Conservation (phyloP, 2,113 vertebrate genomes). For the Sphaerodactylus townsendi region DNA sequence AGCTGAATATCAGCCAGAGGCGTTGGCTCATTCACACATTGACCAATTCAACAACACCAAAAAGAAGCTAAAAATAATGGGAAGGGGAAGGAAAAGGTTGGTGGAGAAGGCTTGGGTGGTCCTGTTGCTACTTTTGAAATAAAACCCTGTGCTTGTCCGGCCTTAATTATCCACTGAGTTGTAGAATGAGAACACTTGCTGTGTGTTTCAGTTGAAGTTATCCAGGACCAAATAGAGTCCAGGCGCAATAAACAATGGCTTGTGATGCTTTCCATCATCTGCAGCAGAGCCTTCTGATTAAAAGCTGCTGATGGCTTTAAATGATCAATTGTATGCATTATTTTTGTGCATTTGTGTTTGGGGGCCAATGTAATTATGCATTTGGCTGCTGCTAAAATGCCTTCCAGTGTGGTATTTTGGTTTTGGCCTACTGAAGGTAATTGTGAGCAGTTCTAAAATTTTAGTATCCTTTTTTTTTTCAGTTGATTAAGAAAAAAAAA, state of each 20-base stretch:
- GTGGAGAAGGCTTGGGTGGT: constrained; percentile 39
- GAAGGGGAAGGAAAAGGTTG: not conserved
- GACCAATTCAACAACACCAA: constrained; percentile 24
- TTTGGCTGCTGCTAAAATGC: not conserved
- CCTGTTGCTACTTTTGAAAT: constrained; percentile 25
- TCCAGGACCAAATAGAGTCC: constrained; percentile 60
- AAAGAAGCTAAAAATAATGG: constrained; percentile 7
- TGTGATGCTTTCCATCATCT: constrained; percentile 48
- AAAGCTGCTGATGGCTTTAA: constrained; percentile 16
- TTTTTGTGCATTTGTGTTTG: not conserved
- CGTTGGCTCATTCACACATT: constrained; percentile 41
- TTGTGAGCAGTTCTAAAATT: not conserved
- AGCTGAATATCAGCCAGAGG: not conserved
- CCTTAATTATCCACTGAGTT: constrained; percentile 33
- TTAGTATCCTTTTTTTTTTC: no score
- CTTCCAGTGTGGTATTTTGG: not conserved
- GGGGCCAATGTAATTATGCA: not conserved
- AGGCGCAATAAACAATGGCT: constrained; percentile 50
- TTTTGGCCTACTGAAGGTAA: not conserved
- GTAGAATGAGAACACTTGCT: constrained; percentile 30
- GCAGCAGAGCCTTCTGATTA: constrained; percentile 24
- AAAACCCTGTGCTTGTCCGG: constrained; percentile 46
- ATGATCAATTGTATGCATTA: not conserved
- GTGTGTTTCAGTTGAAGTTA: constrained; percentile 38
- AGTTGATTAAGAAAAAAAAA: no score